Evolutionary conservation across 2,113 vertebrate species (phyloP).

Genomic region (Pollachius pollachius): DNA sequence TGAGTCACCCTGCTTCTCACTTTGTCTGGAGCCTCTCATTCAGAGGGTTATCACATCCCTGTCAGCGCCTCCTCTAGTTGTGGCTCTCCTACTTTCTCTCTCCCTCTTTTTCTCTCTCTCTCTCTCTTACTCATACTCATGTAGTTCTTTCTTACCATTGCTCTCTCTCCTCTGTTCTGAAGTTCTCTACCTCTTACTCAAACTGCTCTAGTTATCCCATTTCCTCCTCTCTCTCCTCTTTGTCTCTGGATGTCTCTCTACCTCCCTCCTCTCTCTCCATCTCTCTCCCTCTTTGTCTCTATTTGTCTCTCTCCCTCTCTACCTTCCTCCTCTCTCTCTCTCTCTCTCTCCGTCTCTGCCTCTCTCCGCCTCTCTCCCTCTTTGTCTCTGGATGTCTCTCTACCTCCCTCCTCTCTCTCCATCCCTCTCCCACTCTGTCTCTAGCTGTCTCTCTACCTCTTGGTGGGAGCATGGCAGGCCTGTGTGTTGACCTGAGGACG

Average conservation of each 20-base stretch:
- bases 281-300: not conserved
- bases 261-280: constrained; percentile 4
- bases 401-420: constrained; percentile 52
- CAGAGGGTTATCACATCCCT: not conserved
- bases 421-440: constrained; percentile 52
- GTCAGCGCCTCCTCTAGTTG: not conserved
- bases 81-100: constrained; percentile 8
- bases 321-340: not conserved
- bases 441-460: constrained; percentile 25
- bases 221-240: constrained; percentile 13
- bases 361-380: constrained; percentile 20
- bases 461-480: constrained; percentile 32
- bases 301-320: not conserved
- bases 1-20: too few relatives aligned
- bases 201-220: too few relatives aligned
- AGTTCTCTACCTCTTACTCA: not conserved
- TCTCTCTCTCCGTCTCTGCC: constrained; percentile 16
- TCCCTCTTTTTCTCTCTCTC: constrained; percentile 9
- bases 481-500: constrained; percentile 71
- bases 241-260: constrained; percentile 17
- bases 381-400: not conserved
- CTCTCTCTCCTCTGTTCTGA: constrained; percentile 12
- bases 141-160: not conserved
- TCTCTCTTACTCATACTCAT: constrained; percentile 24
- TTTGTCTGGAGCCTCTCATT: too few relatives aligned